phyloP scores from a whole-genome alignment of 1,140 invertebrate species.

The Protaetia brevitarsis region DNA sequence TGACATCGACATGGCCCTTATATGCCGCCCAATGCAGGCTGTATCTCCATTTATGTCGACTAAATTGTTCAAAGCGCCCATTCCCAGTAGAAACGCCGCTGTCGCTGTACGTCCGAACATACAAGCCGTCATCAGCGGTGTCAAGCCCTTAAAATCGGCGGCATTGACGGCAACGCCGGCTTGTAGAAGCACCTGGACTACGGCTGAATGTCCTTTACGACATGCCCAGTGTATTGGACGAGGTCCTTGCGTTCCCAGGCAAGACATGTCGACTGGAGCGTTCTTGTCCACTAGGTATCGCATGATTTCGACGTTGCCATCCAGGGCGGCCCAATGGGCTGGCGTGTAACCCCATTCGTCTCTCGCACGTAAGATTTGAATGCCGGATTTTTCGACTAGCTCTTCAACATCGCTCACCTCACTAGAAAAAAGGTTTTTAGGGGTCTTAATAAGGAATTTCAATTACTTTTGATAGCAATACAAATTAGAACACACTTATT shows the following conservation, averaged over 20 bases:
- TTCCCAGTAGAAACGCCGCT: slow-evolving; percentile 83
- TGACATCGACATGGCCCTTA: slow-evolving; percentile 85
- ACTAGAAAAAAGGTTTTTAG: slow-evolving; percentile 47
- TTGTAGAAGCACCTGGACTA: slow-evolving; percentile 66
- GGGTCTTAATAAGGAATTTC: too few species aligned
- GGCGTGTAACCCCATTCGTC: slow-evolving; percentile 91
- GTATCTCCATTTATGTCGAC: slow-evolving; percentile 91
- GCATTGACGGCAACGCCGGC: slow-evolving; percentile 85
- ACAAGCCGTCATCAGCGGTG: slow-evolving; percentile 86
- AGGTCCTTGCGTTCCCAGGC: slow-evolving; percentile 82
- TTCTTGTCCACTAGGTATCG: slow-evolving; percentile 78
- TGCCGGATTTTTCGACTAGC: slow-evolving; percentile 71
- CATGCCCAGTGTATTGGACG: slow-evolving; percentile 92
- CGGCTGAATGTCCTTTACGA: slow-evolving; percentile 75
- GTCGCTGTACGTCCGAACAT: slow-evolving; percentile 90
- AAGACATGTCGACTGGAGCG: slow-evolving; percentile 80
- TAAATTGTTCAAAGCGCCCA: slow-evolving; percentile 78
- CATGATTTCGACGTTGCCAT: slow-evolving; percentile 81
- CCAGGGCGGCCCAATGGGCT: slow-evolving; percentile 86
- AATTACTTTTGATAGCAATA: too few species aligned
- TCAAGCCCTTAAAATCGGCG: slow-evolving; percentile 86
- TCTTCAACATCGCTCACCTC: slow-evolving; percentile 73
- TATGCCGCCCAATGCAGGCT: slow-evolving; percentile 92
- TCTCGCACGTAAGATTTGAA: slow-evolving; percentile 67
- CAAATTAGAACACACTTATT: too few species aligned